Evolutionary conservation across 2,113 vertebrate species (phyloP).

Genomic region (Bettongia penicillata): DNA sequence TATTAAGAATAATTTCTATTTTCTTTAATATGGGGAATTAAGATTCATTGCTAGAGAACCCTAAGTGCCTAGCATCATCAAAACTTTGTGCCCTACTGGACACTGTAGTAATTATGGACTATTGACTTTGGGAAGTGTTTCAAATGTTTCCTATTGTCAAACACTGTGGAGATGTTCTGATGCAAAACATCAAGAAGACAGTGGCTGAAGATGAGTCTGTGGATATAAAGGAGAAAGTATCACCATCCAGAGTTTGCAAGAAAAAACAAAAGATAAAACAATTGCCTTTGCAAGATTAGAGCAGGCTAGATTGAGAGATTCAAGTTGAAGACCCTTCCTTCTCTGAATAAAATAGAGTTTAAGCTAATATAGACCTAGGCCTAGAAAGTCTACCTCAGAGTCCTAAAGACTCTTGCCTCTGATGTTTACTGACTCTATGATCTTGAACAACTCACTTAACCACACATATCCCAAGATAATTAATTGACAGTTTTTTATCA

Average conservation of each 20-base stretch:
- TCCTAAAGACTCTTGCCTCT: neutral
- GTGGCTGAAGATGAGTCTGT: constrained; percentile 70
- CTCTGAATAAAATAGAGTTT: neutral
- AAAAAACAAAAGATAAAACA: neutral
- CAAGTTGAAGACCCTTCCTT: neutral
- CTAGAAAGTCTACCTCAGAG: neutral
- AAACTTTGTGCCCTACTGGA: neutral
- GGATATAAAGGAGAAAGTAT: constrained; percentile 78
- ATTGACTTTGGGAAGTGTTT: constrained; percentile 24
- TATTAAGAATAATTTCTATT: neutral
- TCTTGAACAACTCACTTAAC: neutral
- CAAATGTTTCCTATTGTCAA: constrained; percentile 84
- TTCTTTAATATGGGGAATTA: neutral
- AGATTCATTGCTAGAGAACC: rapidly evolving
- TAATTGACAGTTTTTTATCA: neutral
- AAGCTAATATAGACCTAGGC: neutral
- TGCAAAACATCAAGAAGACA: constrained; percentile 79
- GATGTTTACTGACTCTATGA: neutral
- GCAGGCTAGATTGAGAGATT: neutral
- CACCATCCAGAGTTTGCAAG: neutral
- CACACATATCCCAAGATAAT: neutral
- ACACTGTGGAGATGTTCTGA: constrained; percentile 76
- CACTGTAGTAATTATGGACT: neutral
- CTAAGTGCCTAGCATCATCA: neutral
- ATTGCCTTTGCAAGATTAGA: neutral